Evolutionary conservation across 2,113 vertebrate genomes (phyloP), one percentile per base, ranked within the genome.

Genomic region (Silurus asotus): DNA sequence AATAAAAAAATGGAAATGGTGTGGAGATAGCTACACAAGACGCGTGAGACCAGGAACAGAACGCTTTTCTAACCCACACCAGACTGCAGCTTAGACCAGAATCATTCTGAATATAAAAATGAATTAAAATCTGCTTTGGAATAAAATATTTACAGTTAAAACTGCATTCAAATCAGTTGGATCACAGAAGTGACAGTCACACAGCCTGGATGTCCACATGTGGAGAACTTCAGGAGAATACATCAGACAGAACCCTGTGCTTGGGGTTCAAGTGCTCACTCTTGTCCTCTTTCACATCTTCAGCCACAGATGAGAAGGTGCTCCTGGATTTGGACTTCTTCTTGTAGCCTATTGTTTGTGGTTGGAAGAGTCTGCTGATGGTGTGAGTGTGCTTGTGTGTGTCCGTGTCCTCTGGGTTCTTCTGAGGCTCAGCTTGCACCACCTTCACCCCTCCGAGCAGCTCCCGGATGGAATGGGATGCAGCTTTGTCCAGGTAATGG

Each of bases 311-410:
- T 0, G 90, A 90, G 10, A 96, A 90, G 0, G 90, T 91, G 0
- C 91, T 85, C 25, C 96, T 95, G 65, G 89, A 90, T 91, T 96
- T 98, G 0, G 62, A 84, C 92, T 96, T 98, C 88, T 95, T 97
- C 88, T 93, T 96, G 0, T 93, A 89, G 10, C 88, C 94, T 0
- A 91, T 91, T 0, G 90, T 69, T 0, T 95, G 93, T 8, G 96
- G 93, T 53, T 94, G 94, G 88, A 98, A 94, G 64, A 98, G 94
- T 78, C 95, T 96, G 89, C 96, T 96, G 13, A 98, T 93, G 0
- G 96, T 95, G 0, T 95, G 95, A 20, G 96, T 85, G 37, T 96
- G 94, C 75, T 95, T 97, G 77, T 96, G 91, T 75, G 95, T 90
- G 9, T 98, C 97, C 0, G 91, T 94, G 75, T 97, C 97, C 84